phyloP scores from a whole-genome alignment of 1,140 invertebrate species.

The Drosophila sturtevanti region DNA sequence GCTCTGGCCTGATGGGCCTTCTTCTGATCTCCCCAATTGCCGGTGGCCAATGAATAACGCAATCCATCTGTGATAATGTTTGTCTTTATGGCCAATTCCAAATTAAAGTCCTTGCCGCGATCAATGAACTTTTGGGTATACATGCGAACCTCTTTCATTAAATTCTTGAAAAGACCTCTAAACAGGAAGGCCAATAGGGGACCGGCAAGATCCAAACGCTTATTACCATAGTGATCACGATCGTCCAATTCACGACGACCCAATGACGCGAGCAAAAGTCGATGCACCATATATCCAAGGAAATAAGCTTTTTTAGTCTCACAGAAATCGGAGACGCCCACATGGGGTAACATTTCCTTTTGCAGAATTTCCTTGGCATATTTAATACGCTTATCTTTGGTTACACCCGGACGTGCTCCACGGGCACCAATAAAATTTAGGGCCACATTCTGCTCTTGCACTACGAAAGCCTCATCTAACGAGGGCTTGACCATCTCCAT shows the following conservation, averaged over 20 bases:
- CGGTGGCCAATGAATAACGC: conserved; percentile 98
- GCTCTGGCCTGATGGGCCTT: conserved; percentile 99
- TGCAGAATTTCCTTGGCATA: conserved; percentile 99
- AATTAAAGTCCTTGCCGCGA: conserved; percentile 98
- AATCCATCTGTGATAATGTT: conserved; percentile 99
- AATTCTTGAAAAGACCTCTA: conserved; percentile 95
- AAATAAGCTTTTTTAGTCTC: conserved; percentile 99
- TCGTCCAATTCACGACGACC: conserved; percentile 98
- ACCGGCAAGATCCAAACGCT: conserved; percentile 97
- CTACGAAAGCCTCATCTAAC: conserved; percentile 99
- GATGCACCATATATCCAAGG: conserved; percentile 99
- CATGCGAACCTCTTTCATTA: conserved; percentile 97
- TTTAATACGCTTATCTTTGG: conserved; percentile 99
- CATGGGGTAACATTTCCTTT: conserved; percentile 99
- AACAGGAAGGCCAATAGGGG: conserved; percentile 98
- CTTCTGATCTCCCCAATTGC: conserved; percentile 99
- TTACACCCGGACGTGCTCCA: conserved; percentile 98
- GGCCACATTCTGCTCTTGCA: conserved; percentile 99
- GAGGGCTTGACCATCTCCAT: conserved; percentile 99
- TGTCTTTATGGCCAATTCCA: conserved; percentile 98
- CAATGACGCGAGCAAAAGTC: conserved; percentile 95
- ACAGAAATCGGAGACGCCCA: conserved; percentile 99
- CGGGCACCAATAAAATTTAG: conserved; percentile 98
- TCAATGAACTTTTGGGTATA: conserved; percentile 99
- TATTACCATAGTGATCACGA: conserved; percentile 99